These are phyloP conservation scores for Acanthochromis polyacanthus DNA, from an alignment of 2,113 vertebrate genomes.

Conservation along the genomic window DNA sequence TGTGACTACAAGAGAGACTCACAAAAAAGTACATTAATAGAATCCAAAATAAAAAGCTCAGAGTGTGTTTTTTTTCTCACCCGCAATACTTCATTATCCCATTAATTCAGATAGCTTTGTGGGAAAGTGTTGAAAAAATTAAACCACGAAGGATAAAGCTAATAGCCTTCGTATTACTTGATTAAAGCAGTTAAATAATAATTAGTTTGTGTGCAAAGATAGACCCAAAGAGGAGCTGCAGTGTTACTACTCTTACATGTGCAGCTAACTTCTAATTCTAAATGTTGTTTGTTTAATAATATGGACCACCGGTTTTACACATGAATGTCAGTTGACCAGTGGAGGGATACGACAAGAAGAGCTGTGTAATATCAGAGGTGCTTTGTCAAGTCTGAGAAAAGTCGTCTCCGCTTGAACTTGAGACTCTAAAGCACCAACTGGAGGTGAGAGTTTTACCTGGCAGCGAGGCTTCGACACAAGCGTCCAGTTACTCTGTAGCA, in stretches of 20 bases:
- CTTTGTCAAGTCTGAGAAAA: too few species aligned
- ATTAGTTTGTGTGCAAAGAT: too few species aligned
- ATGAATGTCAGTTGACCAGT: too few species aligned
- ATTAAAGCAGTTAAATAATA: conserved; percentile 26
- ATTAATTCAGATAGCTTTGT: not conserved
- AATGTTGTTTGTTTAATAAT: not conserved
- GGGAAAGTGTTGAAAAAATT: not conserved
- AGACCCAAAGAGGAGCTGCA: too few species aligned
- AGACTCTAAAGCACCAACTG: too few species aligned
- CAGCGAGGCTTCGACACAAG: too few species aligned
- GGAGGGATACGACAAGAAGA: too few species aligned
- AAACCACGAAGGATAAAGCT: conserved; percentile 5
- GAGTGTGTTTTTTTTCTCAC: not conserved
- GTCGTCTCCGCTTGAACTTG: too few species aligned
- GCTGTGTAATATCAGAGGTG: too few species aligned
- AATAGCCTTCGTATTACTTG: conserved; percentile 20
- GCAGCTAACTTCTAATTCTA: not conserved
- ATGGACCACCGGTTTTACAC: not conserved
- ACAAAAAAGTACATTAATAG: conserved; percentile 31
- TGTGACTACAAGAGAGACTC: conserved; percentile 26
- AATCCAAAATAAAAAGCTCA: conserved; percentile 34
- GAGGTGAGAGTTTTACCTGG: too few species aligned
- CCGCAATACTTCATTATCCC: conserved; percentile 1
- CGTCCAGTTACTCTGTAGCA: too few species aligned
- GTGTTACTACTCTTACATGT: too few species aligned